A percentile compares a stretch with the other conserved stretches of the same genome.
These are phyloP conservation scores for Sminthopsis crassicaudata DNA, from an alignment of 2,113 vertebrate species.

Conservation along the genomic window DNA sequence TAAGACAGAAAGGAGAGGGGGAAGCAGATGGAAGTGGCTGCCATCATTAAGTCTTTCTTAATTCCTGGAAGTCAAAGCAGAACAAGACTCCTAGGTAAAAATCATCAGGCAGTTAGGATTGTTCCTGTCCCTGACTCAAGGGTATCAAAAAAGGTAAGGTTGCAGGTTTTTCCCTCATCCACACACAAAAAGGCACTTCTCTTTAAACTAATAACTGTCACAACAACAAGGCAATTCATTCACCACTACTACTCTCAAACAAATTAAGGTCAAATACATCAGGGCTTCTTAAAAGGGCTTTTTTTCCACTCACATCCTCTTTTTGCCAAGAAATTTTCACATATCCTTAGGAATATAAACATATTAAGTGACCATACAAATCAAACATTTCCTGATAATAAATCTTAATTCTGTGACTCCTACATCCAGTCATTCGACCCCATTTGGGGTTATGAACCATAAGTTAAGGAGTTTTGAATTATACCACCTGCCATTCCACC, in stretches of 20 bases:
- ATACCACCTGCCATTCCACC: background rate
- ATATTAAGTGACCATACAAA: too few relatives aligned
- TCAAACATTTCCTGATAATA: too few relatives aligned
- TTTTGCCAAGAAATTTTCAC: too few relatives aligned
- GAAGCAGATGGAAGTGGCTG: background rate
- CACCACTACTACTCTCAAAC: background rate
- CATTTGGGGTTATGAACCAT: too few relatives aligned
- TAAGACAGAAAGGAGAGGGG: too few relatives aligned
- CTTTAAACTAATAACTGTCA: background rate
- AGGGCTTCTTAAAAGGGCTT: too few relatives aligned
- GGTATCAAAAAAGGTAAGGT: background rate
- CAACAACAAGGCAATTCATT: background rate
- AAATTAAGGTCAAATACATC: background rate
- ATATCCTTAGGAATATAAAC: too few relatives aligned
- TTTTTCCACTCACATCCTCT: too few relatives aligned
- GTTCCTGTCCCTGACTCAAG: background rate
- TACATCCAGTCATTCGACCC: too few relatives aligned
- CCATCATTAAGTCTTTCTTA: background rate
- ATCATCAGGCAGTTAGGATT: background rate
- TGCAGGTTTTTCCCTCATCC: background rate
- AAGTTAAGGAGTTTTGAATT: too few relatives aligned
- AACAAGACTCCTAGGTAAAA: background rate
- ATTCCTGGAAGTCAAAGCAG: background rate
- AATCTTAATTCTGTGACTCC: too few relatives aligned
- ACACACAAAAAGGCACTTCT: background rate